phyloP scores from a whole-genome alignment of 1,140 invertebrate genomes.

The Drosophila sproati region DNA sequence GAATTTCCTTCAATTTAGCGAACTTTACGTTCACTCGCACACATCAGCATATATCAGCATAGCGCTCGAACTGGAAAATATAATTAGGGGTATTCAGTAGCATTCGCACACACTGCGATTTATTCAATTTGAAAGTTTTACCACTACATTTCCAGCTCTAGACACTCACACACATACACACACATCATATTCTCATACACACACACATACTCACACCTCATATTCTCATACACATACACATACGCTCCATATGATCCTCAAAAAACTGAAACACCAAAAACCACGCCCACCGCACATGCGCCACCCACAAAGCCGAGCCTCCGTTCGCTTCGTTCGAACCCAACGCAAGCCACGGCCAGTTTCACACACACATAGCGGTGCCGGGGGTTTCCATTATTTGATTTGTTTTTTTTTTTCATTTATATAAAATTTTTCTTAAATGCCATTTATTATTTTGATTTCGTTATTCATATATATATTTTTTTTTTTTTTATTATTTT shows the following conservation, averaged over 20 bases:
- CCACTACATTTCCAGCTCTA: conserved; percentile 15
- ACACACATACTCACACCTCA: conserved; percentile 30
- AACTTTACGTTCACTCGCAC: conserved; percentile 43
- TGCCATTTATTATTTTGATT: conserved; percentile 2
- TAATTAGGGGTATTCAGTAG: conserved; percentile 15
- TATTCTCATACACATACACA: conserved; percentile 25
- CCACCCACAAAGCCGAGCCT: conserved; percentile 64
- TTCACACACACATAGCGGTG: conserved; percentile 73
- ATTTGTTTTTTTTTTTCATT: not conserved
- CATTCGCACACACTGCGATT: too few species aligned
- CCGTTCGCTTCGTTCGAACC: conserved; percentile 79
- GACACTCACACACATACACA: conserved; percentile 10
- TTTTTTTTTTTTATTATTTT: conserved; percentile 2
- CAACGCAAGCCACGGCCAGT: conserved; percentile 77
- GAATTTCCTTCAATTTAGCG: conserved; percentile 9
- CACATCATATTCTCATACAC: conserved; percentile 14
- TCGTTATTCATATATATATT: conserved; percentile 3
- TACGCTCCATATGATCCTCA: conserved; percentile 29
- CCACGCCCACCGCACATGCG: conserved; percentile 59
- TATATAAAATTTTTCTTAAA: not conserved
- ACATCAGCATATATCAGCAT: conserved; percentile 9
- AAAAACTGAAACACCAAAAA: conserved; percentile 2
- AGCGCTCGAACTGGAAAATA: not conserved
- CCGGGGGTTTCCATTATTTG: conserved; percentile 36
- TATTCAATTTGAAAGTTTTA: not conserved